These are phyloP conservation scores for Teleiodes luculella DNA, from an alignment of 2,888 invertebrate genomes.

Conservation along the genomic window DNA sequence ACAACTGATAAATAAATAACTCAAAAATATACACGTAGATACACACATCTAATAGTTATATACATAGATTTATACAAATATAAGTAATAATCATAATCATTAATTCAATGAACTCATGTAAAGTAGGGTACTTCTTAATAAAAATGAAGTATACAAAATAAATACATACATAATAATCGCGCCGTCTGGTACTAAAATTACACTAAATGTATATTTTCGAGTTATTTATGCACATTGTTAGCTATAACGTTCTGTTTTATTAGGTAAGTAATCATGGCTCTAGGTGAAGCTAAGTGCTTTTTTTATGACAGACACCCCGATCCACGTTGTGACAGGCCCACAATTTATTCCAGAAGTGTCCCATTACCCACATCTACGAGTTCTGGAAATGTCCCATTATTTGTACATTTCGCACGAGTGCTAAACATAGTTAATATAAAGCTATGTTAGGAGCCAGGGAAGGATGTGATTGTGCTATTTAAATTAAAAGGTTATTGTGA, in stretches of 20 bases:
- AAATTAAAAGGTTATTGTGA: constrained; percentile 50
- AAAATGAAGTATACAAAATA: too few species aligned
- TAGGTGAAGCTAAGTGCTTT: constrained; percentile 14
- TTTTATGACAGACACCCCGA: constrained; percentile 6
- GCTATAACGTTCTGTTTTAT: constrained; percentile 1
- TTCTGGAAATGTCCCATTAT: constrained; percentile 2
- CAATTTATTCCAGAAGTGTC: background rate
- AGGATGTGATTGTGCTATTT: constrained; percentile 67
- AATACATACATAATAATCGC: background rate
- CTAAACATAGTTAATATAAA: constrained; percentile 37
- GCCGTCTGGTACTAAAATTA: background rate
- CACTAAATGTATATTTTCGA: background rate
- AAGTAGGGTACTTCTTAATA: too few species aligned
- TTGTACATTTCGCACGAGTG: constrained; percentile 7
- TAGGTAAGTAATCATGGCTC: constrained; percentile 6
- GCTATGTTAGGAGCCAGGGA: constrained; percentile 63
- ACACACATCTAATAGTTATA: background rate
- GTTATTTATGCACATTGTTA: background rate
- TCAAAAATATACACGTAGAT: background rate
- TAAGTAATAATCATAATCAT: background rate
- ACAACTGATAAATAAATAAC: background rate
- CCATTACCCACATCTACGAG: constrained; percentile 3
- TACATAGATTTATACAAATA: background rate
- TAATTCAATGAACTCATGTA: too few species aligned
- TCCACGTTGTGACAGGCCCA: constrained; percentile 6